Conservation (phyloP, 2,113 vertebrate genomes). For the Thinocorus orbignyianus region DNA sequence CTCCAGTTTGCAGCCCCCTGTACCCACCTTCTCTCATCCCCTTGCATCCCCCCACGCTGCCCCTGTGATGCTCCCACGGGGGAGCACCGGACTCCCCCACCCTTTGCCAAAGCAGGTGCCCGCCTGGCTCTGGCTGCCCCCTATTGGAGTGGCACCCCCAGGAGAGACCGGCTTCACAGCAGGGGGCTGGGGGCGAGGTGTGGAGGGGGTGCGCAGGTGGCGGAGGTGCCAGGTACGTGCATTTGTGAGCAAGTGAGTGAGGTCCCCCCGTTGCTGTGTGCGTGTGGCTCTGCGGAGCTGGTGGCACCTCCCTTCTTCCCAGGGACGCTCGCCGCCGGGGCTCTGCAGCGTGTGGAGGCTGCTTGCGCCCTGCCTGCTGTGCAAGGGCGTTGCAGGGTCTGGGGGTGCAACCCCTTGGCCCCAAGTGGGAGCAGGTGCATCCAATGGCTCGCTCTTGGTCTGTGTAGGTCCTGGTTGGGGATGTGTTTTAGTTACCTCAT, state of each 20-base stretch:
- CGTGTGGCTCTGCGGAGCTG: not conserved
- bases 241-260: not conserved
- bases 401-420: not conserved
- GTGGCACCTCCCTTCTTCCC: not conserved
- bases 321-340: not conserved
- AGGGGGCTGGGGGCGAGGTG: not conserved
- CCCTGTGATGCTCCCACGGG: not conserved
- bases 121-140: fast-evolving
- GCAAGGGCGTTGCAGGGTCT: not conserved
- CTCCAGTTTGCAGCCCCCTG: not conserved
- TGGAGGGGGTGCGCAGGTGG: not conserved
- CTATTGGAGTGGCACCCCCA: fast-evolving
- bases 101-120: not conserved
- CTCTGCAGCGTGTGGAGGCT: not conserved
- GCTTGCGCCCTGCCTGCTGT: not conserved
- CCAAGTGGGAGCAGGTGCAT: not conserved
- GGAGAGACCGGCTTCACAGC: not conserved
- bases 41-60: not conserved
- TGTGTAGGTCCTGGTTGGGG: fast-evolving
- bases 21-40: not conserved
- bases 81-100: fast-evolving
- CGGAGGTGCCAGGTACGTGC: not conserved
- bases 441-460: not conserved
- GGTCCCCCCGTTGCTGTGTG: not conserved
- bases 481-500: not conserved